A percentile compares a stretch with the other conserved stretches of the same genome.
Conservation (phyloP, 64 coral and sea anemone genomes). For the Orbicella faveolata region DNA sequence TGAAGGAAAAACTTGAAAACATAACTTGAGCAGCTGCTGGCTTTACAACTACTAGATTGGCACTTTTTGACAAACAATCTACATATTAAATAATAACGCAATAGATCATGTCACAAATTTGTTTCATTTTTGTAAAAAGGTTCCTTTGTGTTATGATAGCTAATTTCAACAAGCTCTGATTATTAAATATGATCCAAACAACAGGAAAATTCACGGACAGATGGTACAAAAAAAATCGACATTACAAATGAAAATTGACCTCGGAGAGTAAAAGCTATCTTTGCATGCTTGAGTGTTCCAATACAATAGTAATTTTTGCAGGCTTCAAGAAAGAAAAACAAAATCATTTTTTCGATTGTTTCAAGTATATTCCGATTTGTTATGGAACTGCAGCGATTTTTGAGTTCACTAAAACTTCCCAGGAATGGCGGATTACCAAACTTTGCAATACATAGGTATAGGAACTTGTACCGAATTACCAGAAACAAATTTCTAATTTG, state of each 20-base stretch:
- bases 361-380: too few relatives aligned
- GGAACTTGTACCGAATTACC: too few relatives aligned
- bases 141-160: not conserved
- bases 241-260: not conserved
- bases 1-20: not conserved
- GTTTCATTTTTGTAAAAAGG: constrained; percentile 21
- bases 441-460: too few relatives aligned
- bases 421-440: too few relatives aligned
- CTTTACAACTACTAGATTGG: not conserved
- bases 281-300: not conserved
- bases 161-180: not conserved
- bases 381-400: too few relatives aligned
- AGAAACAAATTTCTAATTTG: too few relatives aligned
- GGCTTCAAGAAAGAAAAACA: too few relatives aligned
- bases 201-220: not conserved
- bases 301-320: not conserved
- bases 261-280: not conserved
- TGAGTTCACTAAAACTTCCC: too few relatives aligned
- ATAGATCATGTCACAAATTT: not conserved
- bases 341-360: not conserved
- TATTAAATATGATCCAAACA: not conserved
- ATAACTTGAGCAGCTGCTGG: not conserved
- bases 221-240: not conserved
- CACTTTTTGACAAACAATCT: not conserved
- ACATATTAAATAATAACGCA: not conserved